A percentile compares a stretch with the other conserved stretches of the same genome.
Conservation (phyloP, 2,888 invertebrate genomes). For the Heteropelma amictum region DNA sequence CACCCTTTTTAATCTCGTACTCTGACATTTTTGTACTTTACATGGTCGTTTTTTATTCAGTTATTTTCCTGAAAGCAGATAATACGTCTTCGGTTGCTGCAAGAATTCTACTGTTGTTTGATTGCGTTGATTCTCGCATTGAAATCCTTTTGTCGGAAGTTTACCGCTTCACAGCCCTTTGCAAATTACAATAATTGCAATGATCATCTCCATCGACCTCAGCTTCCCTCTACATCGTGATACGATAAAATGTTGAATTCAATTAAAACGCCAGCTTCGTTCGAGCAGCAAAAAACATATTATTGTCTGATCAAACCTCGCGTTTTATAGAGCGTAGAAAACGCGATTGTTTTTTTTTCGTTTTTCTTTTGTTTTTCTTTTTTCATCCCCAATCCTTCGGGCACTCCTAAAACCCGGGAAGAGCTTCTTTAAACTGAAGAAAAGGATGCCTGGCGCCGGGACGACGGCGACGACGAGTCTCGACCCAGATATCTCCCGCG, state of each 20-base stretch:
- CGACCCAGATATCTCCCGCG: conserved; percentile 74
- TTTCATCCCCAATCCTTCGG: conserved; percentile 42
- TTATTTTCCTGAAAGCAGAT: no score
- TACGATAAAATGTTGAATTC: no score
- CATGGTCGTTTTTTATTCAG: no score
- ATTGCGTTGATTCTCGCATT: no score
- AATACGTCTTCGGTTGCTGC: no score
- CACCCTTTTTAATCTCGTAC: no score
- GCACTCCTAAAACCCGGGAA: conserved; percentile 53
- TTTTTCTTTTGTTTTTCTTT: conserved; percentile 7
- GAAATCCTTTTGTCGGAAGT: no score
- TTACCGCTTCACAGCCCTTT: no score
- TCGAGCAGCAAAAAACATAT: conserved; percentile 11
- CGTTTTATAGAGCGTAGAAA: conserved; percentile 29
- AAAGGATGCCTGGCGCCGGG: conserved; percentile 75
- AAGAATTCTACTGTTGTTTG: no score
- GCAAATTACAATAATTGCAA: no score
- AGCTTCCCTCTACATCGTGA: no score
- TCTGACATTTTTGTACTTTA: neutral
- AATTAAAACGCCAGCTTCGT: neutral
- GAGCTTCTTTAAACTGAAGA: conserved; percentile 59
- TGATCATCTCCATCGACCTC: no score
- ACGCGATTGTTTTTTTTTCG: conserved; percentile 43
- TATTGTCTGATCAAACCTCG: conserved; percentile 20
- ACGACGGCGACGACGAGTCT: conserved; percentile 76